A percentile compares a stretch with the other conserved stretches of the same genome.
These are phyloP conservation scores for Labia minor DNA, from an alignment of 2,888 invertebrate genomes.

Conservation along the genomic window DNA sequence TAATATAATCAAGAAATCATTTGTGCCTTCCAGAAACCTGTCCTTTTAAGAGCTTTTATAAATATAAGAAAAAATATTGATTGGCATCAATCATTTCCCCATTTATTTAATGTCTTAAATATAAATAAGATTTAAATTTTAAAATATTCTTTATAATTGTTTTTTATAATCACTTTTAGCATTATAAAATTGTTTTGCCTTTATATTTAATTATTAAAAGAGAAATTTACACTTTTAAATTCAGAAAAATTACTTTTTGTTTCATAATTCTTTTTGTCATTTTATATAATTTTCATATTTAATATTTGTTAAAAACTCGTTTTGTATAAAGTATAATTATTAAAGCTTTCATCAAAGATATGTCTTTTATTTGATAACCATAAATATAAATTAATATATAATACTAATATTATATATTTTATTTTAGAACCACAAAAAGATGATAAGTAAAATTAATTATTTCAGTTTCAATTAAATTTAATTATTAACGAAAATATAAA, in stretches of 20 bases:
- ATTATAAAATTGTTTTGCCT: no score
- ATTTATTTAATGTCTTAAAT: background rate
- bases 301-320: conserved; percentile 5
- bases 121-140: conserved; percentile 5
- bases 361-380: background rate
- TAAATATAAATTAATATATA: no score
- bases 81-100: background rate
- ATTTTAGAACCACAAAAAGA: no score
- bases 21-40: conserved; percentile 8
- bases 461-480: no score
- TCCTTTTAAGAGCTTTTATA: conserved; percentile 8
- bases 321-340: background rate
- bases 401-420: no score
- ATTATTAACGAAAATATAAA: no score
- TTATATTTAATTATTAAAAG: no score
- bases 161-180: no score
- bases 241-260: no score
- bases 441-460: no score
- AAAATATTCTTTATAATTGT: no score
- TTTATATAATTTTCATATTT: conserved; percentile 7
- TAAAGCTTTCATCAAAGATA: background rate
- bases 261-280: background rate
- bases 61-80: background rate
- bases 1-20: conserved; percentile 3
- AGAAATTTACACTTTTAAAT: no score